These are phyloP conservation scores for Eretmochelys imbricata DNA, from an alignment of 2,113 vertebrate species.

Conservation along the genomic window DNA sequence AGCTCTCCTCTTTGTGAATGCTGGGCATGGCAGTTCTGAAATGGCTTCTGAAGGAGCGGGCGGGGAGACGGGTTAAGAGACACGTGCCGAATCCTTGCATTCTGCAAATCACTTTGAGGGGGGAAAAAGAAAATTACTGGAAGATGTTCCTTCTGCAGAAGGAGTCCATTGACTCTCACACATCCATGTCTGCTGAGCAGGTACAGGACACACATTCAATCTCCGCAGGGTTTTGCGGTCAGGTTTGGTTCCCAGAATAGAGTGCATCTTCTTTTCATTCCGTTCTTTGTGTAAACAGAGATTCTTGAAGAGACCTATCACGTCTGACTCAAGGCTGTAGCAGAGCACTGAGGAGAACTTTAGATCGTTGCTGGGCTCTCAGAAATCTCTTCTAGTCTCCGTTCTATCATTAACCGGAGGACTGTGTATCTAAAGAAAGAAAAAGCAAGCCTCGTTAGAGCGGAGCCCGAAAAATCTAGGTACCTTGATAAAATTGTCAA, in stretches of 20 bases:
- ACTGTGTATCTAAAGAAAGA: conserved; percentile 80
- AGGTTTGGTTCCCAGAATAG: rapidly evolving
- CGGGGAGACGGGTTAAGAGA: too few relatives aligned
- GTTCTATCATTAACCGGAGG: conserved; percentile 88
- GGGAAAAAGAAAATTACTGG: too few relatives aligned
- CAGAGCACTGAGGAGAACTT: not conserved
- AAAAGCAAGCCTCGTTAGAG: not conserved
- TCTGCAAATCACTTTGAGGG: not conserved
- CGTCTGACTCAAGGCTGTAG: rapidly evolving
- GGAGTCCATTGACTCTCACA: too few relatives aligned
- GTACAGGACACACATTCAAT: rapidly evolving
- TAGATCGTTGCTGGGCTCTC: conserved; percentile 79
- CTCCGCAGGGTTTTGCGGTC: not conserved
- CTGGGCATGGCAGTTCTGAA: not conserved
- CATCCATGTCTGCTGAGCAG: not conserved
- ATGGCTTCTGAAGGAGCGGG: not conserved
- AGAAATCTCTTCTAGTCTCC: conserved; percentile 87
- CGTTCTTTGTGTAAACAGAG: not conserved
- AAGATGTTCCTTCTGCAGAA: not conserved
- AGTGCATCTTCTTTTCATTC: rapidly evolving
- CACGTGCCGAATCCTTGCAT: not conserved
- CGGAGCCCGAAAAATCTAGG: not conserved
- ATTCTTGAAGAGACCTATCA: not conserved
- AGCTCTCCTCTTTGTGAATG: too few relatives aligned
- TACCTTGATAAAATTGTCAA: not conserved